phyloP scores from a whole-genome alignment of 1,140 invertebrate species.

The Euschistus heros region DNA sequence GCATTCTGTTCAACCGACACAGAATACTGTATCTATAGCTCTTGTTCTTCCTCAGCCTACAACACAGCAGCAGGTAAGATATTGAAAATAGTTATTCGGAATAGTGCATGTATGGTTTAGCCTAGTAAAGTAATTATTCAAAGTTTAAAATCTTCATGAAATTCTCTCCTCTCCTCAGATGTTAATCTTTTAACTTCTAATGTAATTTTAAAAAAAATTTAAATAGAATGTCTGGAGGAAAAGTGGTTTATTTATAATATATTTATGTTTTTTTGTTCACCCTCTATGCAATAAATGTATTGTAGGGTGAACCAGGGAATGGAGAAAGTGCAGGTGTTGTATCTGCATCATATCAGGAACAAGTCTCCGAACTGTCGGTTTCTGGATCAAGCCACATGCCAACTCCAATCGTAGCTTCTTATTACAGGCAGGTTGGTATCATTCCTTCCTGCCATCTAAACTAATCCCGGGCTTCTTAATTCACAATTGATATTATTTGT shows the following conservation, averaged over 20 bases:
- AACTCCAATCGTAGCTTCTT: conserved; percentile 4
- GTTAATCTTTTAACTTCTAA: no score
- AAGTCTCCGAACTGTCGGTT: conserved; percentile 24
- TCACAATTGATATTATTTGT: no score
- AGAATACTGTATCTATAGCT: conserved; percentile 25
- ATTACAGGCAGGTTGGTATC: conserved; percentile 6
- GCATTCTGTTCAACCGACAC: conserved; percentile 17
- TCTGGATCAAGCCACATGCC: conserved; percentile 21
- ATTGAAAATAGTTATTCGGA: neutral
- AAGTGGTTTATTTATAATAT: no score
- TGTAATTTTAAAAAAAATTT: no score
- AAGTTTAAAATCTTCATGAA: no score
- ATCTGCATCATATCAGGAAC: conserved; percentile 27
- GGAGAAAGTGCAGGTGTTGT: conserved; percentile 25
- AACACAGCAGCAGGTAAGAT: conserved; percentile 21
- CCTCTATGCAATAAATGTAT: no score
- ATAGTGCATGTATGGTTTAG: neutral
- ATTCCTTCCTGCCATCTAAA: no score
- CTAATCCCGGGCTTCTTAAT: no score
- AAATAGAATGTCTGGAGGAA: no score
- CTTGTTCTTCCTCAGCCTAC: conserved; percentile 28
- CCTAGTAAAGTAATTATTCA: no score
- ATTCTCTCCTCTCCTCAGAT: no score
- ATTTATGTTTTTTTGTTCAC: no score
- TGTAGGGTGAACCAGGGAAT: conserved; percentile 19